A percentile compares a stretch with the other conserved stretches of the same genome.
phyloP scores from a whole-genome alignment of 2,888 invertebrate species.

The Capitulum mitella region DNA sequence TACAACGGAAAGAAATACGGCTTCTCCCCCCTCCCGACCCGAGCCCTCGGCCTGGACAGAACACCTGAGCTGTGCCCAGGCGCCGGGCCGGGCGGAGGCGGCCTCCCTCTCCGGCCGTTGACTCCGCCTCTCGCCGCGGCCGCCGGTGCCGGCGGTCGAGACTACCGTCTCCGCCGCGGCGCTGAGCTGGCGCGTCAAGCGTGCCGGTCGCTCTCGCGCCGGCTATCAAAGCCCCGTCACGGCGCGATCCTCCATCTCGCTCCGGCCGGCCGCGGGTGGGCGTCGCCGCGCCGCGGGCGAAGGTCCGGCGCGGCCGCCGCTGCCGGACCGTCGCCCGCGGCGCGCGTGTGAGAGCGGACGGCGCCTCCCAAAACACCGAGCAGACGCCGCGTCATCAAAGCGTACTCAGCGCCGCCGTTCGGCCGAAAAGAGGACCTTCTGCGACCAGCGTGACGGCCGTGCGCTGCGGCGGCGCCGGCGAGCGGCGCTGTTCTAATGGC shows the following conservation, averaged over 20 bases:
- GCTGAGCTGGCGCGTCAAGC: neutral
- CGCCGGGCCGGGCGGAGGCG: no score
- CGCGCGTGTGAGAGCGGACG: constrained; percentile 2
- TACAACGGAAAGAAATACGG: no score
- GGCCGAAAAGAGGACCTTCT: constrained; percentile 9
- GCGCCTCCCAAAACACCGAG: neutral
- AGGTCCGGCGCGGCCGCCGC: neutral
- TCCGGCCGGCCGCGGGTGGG: neutral
- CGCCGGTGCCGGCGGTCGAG: neutral
- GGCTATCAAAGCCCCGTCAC: neutral
- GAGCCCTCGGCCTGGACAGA: no score
- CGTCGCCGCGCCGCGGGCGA: no score
- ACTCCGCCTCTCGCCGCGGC: neutral
- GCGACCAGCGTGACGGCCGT: neutral
- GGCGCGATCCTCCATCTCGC: neutral
- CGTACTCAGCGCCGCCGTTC: neutral
- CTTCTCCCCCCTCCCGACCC: no score
- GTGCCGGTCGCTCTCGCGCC: neutral
- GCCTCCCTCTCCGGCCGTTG: no score
- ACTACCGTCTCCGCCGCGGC: neutral
- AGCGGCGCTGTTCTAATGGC: no score
- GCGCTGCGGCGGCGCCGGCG: neutral
- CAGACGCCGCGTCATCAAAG: neutral
- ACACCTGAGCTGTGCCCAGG: no score
- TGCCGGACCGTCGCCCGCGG: neutral